Base-by-base conservation (phyloP, 2,888 invertebrate genomes). In the Dichetophora obliterata region DNA sequence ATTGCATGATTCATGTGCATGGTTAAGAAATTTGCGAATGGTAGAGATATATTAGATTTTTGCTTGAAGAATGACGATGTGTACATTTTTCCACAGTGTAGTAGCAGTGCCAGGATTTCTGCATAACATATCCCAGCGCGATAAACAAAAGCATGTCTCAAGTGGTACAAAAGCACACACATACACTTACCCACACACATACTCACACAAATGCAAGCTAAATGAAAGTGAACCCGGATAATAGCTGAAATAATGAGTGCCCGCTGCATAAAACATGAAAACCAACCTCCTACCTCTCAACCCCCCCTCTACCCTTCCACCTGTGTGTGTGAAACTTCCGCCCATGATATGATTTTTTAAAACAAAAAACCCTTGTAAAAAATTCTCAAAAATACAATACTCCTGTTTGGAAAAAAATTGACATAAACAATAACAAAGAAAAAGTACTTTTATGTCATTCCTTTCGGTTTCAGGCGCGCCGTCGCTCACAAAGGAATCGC, bases 121-220 rank as follows among this genome's bases (percentile, higher is more conserved):
- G 5, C 27, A 14, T 22, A 43, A 43, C 43, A 43, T 43, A 43
- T 43, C 43, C 11, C 43, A 57, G 37, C 19, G 52, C 37, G 27
- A 31, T 27, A 83, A 84, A 84, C 84, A 84, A 84, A 83, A 81
- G 83, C 83, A 82, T 82, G 84, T 84, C 84, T 84, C 84, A 84
- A 84, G 84, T 84, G 84, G 83, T 82, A 81, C 81, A 82, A 80
- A 81, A 43, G 22, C 59, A 31, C 57, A 59, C 59, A 19, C 27
- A 48, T 3, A n/a, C 50, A 69, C 50, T 27, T 27, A 52, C 50
- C 6, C 24, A 27, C 50, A 52, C 69, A 5, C 16, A 22, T 57
- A 72, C 34, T 19, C 22, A 43, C 57, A 37, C 57, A 57, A 50
- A 65, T 50, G 50, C 73, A 73, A 52, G 34, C 31, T 14, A 31